Percentiles rank a stretch among this genome's conserved stretches.
phyloP scores from a whole-genome alignment of 2,113 vertebrate species.

The Puntigrus tetrazona region DNA sequence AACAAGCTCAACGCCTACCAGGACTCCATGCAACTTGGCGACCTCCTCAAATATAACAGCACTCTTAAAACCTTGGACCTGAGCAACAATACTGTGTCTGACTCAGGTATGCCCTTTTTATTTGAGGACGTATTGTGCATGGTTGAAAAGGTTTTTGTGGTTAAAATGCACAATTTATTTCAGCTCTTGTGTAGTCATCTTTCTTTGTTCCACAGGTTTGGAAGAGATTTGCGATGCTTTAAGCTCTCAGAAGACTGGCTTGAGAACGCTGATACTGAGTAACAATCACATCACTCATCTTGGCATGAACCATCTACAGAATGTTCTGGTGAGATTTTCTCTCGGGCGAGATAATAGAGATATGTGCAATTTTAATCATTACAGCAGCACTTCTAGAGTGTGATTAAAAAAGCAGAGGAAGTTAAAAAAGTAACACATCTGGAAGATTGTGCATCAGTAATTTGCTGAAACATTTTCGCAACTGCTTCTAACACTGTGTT shows the following conservation, averaged over 20 bases:
- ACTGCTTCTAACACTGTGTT: neutral
- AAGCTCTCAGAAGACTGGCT: conserved; percentile 63
- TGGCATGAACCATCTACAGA: conserved; percentile 72
- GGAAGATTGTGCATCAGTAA: neutral
- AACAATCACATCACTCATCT: conserved; percentile 74
- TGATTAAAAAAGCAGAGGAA: conserved; percentile 24
- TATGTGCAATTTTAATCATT: conserved; percentile 25
- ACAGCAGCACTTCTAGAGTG: conserved; percentile 32
- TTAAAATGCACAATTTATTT: conserved; percentile 6
- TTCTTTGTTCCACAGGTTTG: conserved; percentile 63
- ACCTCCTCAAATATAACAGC: conserved; percentile 73
- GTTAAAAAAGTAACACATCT: conserved; percentile 38
- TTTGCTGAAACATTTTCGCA: neutral
- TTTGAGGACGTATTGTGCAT: conserved; percentile 1
- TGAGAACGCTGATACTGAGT: conserved; percentile 71
- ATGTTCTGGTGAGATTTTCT: conserved; percentile 70
- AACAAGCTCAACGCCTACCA: conserved; percentile 77
- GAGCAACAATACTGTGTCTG: conserved; percentile 70
- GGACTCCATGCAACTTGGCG: conserved; percentile 76
- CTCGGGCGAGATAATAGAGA: conserved; percentile 25
- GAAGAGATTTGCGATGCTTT: conserved; percentile 78
- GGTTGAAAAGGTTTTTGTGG: neutral
- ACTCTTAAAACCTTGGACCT: conserved; percentile 70
- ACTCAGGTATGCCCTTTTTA: conserved; percentile 65
- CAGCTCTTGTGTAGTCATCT: conserved; percentile 5